These are phyloP conservation scores for Spongilla lacustris DNA, from an alignment of 37 sponge, comb jelly and placozoan genomes.

Conservation along the genomic window DNA sequence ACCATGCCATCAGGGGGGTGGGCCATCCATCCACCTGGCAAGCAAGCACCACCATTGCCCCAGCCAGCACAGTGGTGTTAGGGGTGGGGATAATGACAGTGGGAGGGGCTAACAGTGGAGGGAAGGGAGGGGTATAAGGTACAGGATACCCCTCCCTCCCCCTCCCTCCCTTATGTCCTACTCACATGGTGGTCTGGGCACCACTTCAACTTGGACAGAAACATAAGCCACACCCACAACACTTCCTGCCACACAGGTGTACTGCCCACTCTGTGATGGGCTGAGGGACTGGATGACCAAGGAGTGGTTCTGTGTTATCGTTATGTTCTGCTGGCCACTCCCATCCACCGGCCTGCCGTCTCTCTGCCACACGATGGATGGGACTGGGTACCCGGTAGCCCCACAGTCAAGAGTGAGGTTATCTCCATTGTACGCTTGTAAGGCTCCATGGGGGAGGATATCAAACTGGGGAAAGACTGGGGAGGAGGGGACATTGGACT, in stretches of 20 bases:
- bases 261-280: not conserved
- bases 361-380: not conserved
- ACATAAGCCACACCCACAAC: not conserved
- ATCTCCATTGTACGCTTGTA: not conserved
- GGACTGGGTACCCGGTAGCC: not conserved
- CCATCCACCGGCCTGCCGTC: not conserved
- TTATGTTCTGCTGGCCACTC: not conserved
- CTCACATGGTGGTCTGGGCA: not conserved
- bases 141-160: not conserved
- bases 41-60: not conserved
- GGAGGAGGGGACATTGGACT: not conserved
- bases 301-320: not conserved
- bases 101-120: not conserved
- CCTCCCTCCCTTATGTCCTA: too few species aligned
- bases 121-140: not conserved
- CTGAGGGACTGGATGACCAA: not conserved
- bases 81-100: not conserved
- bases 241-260: not conserved
- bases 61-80: not conserved
- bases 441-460: not conserved
- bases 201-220: not conserved
- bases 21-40: not conserved
- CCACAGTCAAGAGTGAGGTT: not conserved
- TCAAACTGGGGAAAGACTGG: not conserved
- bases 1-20: not conserved